phyloP scores from a whole-genome alignment of 1,140 invertebrate genomes.

The Nautilus pompilius region DNA sequence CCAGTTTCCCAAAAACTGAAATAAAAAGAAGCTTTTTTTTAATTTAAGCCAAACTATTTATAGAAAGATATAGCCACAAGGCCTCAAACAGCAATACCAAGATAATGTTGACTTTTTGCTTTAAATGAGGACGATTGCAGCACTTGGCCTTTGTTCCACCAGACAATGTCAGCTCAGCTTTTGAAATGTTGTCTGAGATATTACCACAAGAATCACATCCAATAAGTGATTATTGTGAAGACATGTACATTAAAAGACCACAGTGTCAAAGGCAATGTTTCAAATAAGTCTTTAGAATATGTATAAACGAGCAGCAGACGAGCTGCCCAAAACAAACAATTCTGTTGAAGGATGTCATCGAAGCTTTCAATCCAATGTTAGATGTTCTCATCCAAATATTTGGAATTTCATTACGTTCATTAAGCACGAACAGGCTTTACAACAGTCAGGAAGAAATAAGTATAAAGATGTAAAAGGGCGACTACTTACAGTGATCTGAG shows the following conservation, averaged over 20 bases:
- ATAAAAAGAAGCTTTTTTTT: neutral
- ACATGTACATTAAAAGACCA: neutral
- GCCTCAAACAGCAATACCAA: neutral
- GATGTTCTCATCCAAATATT: too few relatives aligned
- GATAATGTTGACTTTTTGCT: neutral
- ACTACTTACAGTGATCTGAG: too few relatives aligned
- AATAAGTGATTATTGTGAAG: neutral
- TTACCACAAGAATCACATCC: neutral
- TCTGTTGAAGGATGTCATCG: neutral
- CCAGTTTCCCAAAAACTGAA: neutral
- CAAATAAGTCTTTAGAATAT: neutral
- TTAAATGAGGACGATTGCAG: neutral
- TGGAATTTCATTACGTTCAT: too few relatives aligned
- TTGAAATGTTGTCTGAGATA: neutral
- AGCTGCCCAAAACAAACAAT: neutral
- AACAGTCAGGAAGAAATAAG: too few relatives aligned
- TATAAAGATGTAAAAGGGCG: too few relatives aligned
- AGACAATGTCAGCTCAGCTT: neutral
- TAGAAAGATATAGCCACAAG: neutral
- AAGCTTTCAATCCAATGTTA: neutral
- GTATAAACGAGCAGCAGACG: neutral
- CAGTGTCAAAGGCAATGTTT: neutral
- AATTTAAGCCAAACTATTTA: neutral
- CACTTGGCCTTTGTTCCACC: neutral
- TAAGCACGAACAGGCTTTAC: too few relatives aligned